phyloP scores from a whole-genome alignment of 2,888 invertebrate genomes.

The Nymphalis c-album region DNA sequence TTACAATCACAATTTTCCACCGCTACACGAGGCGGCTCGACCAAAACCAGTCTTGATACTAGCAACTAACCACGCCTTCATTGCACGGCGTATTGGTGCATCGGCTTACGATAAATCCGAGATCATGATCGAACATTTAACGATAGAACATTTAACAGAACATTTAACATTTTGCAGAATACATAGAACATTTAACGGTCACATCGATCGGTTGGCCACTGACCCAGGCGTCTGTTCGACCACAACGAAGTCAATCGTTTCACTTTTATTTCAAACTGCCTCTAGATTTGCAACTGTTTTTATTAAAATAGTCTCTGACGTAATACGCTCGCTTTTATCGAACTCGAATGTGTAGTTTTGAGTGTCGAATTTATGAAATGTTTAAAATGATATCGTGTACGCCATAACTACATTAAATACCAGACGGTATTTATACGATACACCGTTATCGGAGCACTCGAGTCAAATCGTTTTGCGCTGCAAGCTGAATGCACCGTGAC shows the following conservation, averaged over 20 bases:
- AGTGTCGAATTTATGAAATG: neutral
- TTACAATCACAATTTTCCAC: slow-evolving; percentile 17
- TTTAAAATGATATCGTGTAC: slow-evolving; percentile 1
- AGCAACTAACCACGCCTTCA: slow-evolving; percentile 53
- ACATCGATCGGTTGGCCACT: slow-evolving; percentile 10
- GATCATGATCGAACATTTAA: slow-evolving; percentile 12
- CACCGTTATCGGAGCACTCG: slow-evolving; percentile 22
- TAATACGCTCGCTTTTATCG: slow-evolving; percentile 12
- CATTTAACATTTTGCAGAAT: too few relatives aligned
- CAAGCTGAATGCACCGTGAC: slow-evolving; percentile 17
- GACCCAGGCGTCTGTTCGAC: slow-evolving; percentile 12
- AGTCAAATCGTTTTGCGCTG: slow-evolving; percentile 19
- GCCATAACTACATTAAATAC: neutral
- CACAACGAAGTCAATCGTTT: slow-evolving; percentile 31
- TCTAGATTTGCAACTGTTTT: slow-evolving; percentile 11
- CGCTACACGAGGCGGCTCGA: slow-evolving; percentile 42
- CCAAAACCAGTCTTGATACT: slow-evolving; percentile 58
- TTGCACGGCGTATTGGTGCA: slow-evolving; percentile 34
- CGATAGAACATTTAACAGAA: too few relatives aligned
- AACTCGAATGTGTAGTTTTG: neutral
- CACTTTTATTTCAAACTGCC: slow-evolving; percentile 42
- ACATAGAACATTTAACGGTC: slow-evolving; percentile 10
- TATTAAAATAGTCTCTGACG: slow-evolving; percentile 14
- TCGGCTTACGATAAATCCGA: slow-evolving; percentile 14
- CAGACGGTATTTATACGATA: slow-evolving; percentile 13